Evolutionary conservation across 2,888 invertebrate genomes (phyloP), one percentile per base, ranked within the genome.

Genomic region (Andricus curvator): DNA sequence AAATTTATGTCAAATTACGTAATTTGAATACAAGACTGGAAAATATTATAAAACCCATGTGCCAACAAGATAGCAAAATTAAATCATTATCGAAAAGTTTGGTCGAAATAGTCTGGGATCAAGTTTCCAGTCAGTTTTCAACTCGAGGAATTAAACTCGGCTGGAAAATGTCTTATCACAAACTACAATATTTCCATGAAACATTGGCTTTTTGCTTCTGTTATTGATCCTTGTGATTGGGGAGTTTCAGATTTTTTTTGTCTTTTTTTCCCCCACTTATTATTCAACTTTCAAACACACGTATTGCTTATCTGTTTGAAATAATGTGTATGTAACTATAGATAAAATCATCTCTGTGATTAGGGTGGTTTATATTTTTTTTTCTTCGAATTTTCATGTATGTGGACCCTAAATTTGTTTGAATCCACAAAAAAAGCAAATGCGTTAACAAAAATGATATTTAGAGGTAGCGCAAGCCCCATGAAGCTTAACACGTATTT

Each of bases 171-270:
- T 29, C 29, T 20, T 29, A 56, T 51, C 51, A 29, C n/a, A 74
- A 70, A 62, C 44, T 74, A 37, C 70, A 65, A 29, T 78, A 60
- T 62, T 62, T 74, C 64, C 62, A 64, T 76, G 60, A 65, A 65
- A 62, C 60, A 64, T 48, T 64, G 8, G 41, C 74, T 62, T 64
- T 64, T 79, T 51, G 77, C 66, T 76, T 56, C 37, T 29, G 56
- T 66, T 66, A 66, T 37, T 20, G 9, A 11, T 37, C n/a, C n/a
- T 41, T 66, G 41, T 20, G 66, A 41, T 37, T 66, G 66, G 13
- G 4, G n/a, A 9, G 11, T 66, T 17, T 4, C 6, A n/a, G n/a
- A n/a, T 44, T 44, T 22, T 68, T 25, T 17, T 0, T 68, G 2
- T 6, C 3, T 51, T 51, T 51, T 70, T 51, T 4, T 9, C 9